A percentile compares a stretch with the other conserved stretches of the same genome.
These are phyloP conservation scores for Agrochola lychnidis DNA, from an alignment of 2,888 invertebrate species.

Conservation along the genomic window DNA sequence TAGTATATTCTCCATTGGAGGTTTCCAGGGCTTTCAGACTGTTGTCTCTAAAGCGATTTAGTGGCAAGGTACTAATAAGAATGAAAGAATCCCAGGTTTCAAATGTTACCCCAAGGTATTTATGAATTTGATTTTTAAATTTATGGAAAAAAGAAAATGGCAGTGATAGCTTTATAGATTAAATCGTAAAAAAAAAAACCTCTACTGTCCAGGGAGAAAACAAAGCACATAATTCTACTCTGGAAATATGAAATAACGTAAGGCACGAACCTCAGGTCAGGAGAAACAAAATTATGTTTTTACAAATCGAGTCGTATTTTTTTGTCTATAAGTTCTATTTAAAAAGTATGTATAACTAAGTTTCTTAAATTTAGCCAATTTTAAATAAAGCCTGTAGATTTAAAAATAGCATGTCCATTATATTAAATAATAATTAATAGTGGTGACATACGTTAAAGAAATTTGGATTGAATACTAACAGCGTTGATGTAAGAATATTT, in stretches of 20 bases:
- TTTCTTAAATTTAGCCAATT: no score
- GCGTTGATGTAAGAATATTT: no score
- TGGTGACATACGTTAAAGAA: no score
- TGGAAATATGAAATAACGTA: background rate
- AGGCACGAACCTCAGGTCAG: background rate
- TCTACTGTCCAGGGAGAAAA: background rate
- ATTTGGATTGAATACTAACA: no score
- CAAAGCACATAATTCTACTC: background rate
- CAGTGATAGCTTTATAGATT: background rate
- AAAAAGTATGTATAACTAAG: no score
- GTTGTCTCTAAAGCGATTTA: conserved; percentile 92
- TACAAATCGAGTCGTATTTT: background rate
- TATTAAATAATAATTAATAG: no score
- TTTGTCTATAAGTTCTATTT: no score
- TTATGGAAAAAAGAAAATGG: background rate
- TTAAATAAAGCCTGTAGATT: no score
- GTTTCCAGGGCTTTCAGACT: conserved; percentile 92
- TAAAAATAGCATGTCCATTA: no score
- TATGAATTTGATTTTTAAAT: background rate
- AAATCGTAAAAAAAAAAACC: background rate
- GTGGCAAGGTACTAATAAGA: conserved; percentile 72
- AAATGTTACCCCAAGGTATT: conserved; percentile 71
- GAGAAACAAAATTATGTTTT: background rate
- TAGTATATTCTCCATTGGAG: conserved; percentile 91
- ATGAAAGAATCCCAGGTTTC: conserved; percentile 66